A percentile compares a stretch with the other conserved stretches of the same genome.
Conservation (phyloP, 1,140 invertebrate genomes). For the Drosophila azteca region DNA sequence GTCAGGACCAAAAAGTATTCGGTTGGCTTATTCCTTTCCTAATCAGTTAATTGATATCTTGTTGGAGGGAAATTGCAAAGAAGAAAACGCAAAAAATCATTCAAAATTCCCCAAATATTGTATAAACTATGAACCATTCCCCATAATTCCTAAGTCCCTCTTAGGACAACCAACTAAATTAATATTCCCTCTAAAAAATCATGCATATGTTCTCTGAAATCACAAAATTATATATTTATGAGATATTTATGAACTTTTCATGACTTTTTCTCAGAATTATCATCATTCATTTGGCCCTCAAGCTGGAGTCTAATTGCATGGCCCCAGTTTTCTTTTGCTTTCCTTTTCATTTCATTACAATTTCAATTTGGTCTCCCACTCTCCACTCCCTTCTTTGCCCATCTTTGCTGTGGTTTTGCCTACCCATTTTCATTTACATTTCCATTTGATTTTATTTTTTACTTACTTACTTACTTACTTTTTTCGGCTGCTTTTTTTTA, state of each 20-base stretch:
- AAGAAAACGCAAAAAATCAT: not conserved
- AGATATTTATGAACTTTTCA: conserved; percentile 29
- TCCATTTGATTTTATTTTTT: conserved; percentile 54
- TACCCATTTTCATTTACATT: conserved; percentile 17
- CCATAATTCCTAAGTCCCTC: no score
- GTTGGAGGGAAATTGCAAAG: not conserved
- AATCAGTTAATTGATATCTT: conserved; percentile 3
- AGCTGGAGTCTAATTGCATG: conserved; percentile 58
- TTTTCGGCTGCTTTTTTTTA: conserved; percentile 15
- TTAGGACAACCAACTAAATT: no score
- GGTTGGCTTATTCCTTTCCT: not conserved
- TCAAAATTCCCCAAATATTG: no score
- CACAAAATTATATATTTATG: conserved; percentile 19
- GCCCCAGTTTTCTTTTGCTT: conserved; percentile 21
- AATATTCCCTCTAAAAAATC: not conserved
- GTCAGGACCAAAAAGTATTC: not conserved
- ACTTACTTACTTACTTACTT: conserved; percentile 44
- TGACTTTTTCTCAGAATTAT: no score
- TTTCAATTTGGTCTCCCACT: conserved; percentile 39
- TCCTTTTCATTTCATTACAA: conserved; percentile 42
- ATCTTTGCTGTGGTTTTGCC: conserved; percentile 26
- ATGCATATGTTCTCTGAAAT: conserved; percentile 5
- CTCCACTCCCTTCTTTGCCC: conserved; percentile 12
- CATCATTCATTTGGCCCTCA: conserved; percentile 25
- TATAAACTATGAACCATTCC: no score